phyloP scores from a whole-genome alignment of 2,797 vertebrate species.

The Leuciscus waleckii region DNA sequence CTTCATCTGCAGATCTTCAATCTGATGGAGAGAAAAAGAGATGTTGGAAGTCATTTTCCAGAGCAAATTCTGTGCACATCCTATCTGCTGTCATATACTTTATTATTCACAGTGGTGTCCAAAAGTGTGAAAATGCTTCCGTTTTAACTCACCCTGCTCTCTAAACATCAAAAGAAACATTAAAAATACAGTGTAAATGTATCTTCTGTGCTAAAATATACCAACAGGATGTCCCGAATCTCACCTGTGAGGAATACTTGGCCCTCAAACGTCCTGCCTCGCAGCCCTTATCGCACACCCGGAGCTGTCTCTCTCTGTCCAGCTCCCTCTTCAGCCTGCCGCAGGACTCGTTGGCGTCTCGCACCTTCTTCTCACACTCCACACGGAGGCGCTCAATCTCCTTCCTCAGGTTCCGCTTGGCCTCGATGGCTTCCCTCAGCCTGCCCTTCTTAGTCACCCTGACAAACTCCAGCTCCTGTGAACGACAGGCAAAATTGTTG shows the following conservation, averaged over 20 bases:
- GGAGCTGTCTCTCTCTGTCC: constrained; percentile 88
- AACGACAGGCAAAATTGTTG: constrained; percentile 57
- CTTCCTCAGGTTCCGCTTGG: constrained; percentile 92
- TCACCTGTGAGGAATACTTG: constrained; percentile 91
- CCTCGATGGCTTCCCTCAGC: constrained; percentile 93
- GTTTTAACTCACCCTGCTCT: neutral
- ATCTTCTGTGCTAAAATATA: neutral
- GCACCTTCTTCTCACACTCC: constrained; percentile 94
- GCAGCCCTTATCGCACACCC: constrained; percentile 92
- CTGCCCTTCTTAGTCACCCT: constrained; percentile 95
- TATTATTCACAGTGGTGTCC: neutral
- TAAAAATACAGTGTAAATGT: neutral
- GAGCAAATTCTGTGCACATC: neutral
- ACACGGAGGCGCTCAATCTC: constrained; percentile 92
- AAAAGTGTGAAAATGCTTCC: neutral
- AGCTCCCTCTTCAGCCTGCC: constrained; percentile 88
- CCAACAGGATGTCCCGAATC: neutral
- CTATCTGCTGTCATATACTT: neutral
- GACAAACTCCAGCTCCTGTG: constrained; percentile 94
- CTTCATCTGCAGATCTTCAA: constrained; percentile 91
- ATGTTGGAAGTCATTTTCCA: neutral
- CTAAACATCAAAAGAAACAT: neutral
- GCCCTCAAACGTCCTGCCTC: constrained; percentile 88
- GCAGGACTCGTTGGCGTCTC: constrained; percentile 90
- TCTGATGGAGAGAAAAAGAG: constrained; percentile 72